Evolutionary conservation across 2,888 invertebrate species (phyloP), one percentile per base, ranked within the genome.

Genomic region (Herminia tarsipennalis): DNA sequence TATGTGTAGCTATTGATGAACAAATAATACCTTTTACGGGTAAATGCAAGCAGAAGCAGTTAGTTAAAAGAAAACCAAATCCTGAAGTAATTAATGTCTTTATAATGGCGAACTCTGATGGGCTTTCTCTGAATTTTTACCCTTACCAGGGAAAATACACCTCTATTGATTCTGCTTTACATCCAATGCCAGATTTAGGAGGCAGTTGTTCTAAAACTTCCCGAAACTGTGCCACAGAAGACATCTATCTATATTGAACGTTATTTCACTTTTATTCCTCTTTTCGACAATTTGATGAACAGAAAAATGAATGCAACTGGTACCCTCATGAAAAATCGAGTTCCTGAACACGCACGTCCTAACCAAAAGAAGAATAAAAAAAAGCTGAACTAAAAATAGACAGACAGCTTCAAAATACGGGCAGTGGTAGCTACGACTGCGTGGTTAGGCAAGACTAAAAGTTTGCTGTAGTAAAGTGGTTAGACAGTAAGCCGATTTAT

Each of bases 71-170:
- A 16, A 50, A 54, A 44, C 39, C 52, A 6, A 45, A 58, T 37
- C 68, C 65, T 5, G 60, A 58, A 41, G 58, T 69, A n/a, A 40
- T 64, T 5, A 65, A 66, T 41, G 57, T 63, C 28, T 66, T 67
- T 54, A 51, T 65, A 8, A 44, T 58, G 48, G 51, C 64, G 6
- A 65, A 61, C 35, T 51, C 30, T 6, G 36, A 36, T 20, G 65
- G 59, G 16, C 42, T 68, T 30, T 55, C 62, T 48, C 37, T 66
- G 12, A 59, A 70, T 45, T 66, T 66, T 18, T 43, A 64, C 32
- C 24, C n/a, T 66, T 21, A 27, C 47, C 55, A 9, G 55, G 56
- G 14, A 59, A 59, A 45, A 16, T 56, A n/a, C n/a, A n/a, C n/a
- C n/a, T n/a, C n/a, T n/a, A n/a, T n/a, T n/a, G n/a, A n/a, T n/a